Base-by-base conservation (phyloP, 2,797 vertebrate genomes). In the Pangasius krempfi region DNA sequence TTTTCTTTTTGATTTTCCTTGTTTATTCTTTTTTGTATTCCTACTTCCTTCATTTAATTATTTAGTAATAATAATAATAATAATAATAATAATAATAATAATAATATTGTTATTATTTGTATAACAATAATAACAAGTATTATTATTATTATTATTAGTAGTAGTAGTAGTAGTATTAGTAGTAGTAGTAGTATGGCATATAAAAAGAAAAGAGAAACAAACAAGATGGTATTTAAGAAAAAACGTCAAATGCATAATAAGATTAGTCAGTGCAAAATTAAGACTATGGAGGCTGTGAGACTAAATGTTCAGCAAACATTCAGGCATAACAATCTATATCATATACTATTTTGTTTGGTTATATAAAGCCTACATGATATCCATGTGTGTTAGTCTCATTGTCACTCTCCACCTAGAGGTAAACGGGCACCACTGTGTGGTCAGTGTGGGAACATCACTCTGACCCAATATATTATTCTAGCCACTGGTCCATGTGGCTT, bases 371-470 rank as follows among this genome's bases (percentile, higher is more conserved):
- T 8, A 10, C 33, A 37, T 30, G 44, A 14, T 52, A 18, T n/a
- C 2, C 30, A 56, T 33, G 37, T 14, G 52, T 37, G 52, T 25
- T 30, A 37, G 30, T 60, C 20, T 81, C 56, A 27, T n/a, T 37
- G 2, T 62, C 58, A 47, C 40, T 44, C 80, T 62, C 33, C 33
- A 62, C 37, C 40, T 62, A 5, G 52, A 84, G 52, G 85, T 54
- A 83, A 44, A 89, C 58, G 73, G 40, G 72, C 87, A 52, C 79
- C 91, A 87, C 86, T 62, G 47, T 87, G 90, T 91, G 91, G 80
- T 86, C 58, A 84, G 27, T 76, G 37, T 81, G 25, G 58, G 54
- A 88, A 58, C 84, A 40, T 76, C 56, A 66, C 44, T 52, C 78
- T 75, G n/a, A 47, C 37, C 56, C 40, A n/a, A 14, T 73, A 85